Conservation (phyloP, 2,797 vertebrate species). For the Fistularia tabacaria region DNA sequence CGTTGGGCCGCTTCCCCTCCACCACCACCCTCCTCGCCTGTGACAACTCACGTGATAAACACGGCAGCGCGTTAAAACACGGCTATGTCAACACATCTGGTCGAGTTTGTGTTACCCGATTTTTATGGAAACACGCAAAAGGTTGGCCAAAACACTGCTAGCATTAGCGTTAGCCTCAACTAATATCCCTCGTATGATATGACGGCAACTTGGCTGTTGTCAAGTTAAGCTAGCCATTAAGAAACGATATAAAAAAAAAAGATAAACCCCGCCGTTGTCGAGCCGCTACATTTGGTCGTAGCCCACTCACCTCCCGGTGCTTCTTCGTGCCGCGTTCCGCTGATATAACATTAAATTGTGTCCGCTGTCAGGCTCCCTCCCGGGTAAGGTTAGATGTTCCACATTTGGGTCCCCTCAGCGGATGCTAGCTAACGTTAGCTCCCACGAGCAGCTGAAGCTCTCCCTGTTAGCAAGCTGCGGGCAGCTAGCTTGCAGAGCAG, state of each 20-base stretch:
- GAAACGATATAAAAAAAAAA: background rate
- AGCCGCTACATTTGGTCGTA: background rate
- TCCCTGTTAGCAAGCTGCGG: conserved; percentile 23
- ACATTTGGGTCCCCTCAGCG: conserved; percentile 19
- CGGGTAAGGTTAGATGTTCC: conserved; percentile 10
- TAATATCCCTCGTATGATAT: too few relatives aligned
- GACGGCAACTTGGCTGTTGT: conserved; percentile 45
- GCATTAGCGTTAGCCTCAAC: background rate
- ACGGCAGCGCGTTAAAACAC: conserved; percentile 21
- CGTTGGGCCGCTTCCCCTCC: background rate
- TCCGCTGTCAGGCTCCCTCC: background rate
- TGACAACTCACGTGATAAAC: conserved; percentile 65
- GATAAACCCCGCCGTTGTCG: background rate
- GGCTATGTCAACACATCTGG: conserved; percentile 8
- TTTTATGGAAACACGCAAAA: background rate
- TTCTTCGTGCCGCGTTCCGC: conserved; percentile 1
- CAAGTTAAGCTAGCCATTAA: conserved; percentile 45
- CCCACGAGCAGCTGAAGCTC: conserved; percentile 36
- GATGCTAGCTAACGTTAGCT: conserved; percentile 59
- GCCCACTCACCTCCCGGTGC: conserved; percentile 31
- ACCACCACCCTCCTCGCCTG: conserved; percentile 42
- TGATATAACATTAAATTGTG: background rate
- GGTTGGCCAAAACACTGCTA: background rate
- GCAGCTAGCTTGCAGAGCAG: conserved; percentile 21
- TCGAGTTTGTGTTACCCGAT: background rate